phyloP scores from a whole-genome alignment of 2,797 vertebrate species.

The Siniperca scherzeri region DNA sequence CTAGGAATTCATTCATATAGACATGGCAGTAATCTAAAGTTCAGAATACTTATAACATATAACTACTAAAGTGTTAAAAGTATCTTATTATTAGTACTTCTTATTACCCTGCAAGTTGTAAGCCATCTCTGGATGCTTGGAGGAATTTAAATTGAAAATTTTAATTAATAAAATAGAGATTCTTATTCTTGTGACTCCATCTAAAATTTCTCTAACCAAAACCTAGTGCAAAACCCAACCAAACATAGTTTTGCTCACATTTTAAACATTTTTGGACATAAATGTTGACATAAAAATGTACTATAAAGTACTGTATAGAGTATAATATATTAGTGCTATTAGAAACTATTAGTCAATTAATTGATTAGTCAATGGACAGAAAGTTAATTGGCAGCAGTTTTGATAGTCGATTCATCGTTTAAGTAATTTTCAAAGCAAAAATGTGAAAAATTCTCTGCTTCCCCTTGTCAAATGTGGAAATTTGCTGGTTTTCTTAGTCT shows the following conservation, averaged over 20 bases:
- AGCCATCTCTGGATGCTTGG: neutral
- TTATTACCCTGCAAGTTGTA: neutral
- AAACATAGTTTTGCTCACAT: neutral
- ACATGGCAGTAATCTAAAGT: too few relatives aligned
- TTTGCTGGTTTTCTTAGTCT: neutral
- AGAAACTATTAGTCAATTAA: neutral
- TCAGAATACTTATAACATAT: too few relatives aligned
- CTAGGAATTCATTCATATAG: neutral
- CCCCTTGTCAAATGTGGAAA: neutral
- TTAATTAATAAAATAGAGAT: too few relatives aligned
- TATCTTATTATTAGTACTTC: too few relatives aligned
- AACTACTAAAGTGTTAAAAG: too few relatives aligned
- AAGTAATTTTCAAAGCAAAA: neutral
- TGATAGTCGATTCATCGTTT: neutral
- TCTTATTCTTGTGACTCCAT: neutral
- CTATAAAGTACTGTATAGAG: too few relatives aligned
- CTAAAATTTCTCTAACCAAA: neutral
- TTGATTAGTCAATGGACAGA: neutral
- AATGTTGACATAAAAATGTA: neutral
- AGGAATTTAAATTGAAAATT: too few relatives aligned
- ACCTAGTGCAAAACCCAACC: neutral
- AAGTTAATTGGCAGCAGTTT: neutral
- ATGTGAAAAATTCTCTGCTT: too few relatives aligned
- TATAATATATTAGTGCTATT: too few relatives aligned
- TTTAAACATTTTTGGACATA: neutral